A percentile compares a stretch with the other conserved stretches of the same genome.
Conservation (phyloP, 2,113 vertebrate genomes). For the Cairina moschata region DNA sequence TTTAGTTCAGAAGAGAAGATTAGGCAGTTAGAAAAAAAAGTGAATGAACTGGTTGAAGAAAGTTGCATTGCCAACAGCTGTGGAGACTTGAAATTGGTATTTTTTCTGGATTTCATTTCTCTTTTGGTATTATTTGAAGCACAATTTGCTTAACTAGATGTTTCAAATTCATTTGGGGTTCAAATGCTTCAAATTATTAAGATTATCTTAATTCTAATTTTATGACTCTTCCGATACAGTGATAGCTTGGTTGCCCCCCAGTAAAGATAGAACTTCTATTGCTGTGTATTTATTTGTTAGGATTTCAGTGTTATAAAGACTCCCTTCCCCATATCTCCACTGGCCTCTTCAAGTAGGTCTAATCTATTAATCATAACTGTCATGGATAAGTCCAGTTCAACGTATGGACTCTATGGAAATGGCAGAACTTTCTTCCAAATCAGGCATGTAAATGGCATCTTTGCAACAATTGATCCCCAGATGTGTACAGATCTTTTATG, state of each 20-base stretch:
- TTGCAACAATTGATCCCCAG: neutral
- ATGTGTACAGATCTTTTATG: neutral
- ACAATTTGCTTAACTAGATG: neutral
- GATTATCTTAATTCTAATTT: neutral
- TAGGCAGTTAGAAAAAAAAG: constrained; percentile 94
- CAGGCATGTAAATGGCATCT: neutral
- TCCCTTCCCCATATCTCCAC: neutral
- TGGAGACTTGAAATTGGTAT: constrained; percentile 90
- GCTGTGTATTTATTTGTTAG: neutral
- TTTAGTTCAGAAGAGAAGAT: constrained; percentile 93
- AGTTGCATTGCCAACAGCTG: constrained; percentile 91
- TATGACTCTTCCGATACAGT: neutral
- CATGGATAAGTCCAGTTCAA: neutral
- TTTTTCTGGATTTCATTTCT: constrained; percentile 22
- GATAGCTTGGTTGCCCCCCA: neutral
- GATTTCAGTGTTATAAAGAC: neutral
- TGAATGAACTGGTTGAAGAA: constrained; percentile 94
- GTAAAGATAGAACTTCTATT: neutral
- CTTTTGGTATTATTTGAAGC: neutral
- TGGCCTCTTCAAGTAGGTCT: neutral
- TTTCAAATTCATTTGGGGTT: neutral
- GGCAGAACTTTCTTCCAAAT: neutral
- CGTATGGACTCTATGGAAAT: neutral
- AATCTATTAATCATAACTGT: neutral
- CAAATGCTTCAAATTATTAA: neutral